A percentile compares a stretch with the other conserved stretches of the same genome.
phyloP scores from a whole-genome alignment of 2,888 invertebrate species.

The Herminia tarsipennalis region DNA sequence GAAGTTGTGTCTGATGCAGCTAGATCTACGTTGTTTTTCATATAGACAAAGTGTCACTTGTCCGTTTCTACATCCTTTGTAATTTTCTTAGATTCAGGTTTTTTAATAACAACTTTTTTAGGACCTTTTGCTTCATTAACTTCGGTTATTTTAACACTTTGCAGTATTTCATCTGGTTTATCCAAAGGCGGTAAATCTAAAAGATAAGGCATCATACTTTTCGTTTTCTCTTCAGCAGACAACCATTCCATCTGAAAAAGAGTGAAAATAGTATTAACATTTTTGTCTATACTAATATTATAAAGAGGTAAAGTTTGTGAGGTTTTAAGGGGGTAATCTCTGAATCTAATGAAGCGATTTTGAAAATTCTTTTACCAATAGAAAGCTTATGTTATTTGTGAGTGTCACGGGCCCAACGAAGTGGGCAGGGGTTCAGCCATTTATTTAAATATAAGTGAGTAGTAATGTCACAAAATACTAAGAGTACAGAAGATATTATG shows the following conservation, averaged over 20 bases:
- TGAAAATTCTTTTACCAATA: no score
- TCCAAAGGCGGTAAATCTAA: slow-evolving; percentile 72
- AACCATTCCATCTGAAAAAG: slow-evolving; percentile 78
- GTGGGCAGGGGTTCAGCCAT: no score
- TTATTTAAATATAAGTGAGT: no score
- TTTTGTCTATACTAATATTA: no score
- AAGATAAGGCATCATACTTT: slow-evolving; percentile 81
- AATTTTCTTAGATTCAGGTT: slow-evolving; percentile 22
- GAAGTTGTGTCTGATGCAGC: slow-evolving; percentile 43
- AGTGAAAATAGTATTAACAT: not conserved
- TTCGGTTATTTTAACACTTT: slow-evolving; percentile 38
- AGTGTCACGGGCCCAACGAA: no score
- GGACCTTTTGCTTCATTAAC: slow-evolving; percentile 26
- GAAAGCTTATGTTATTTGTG: no score
- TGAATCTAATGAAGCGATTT: no score
- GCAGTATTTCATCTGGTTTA: slow-evolving; percentile 23
- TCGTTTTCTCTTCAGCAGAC: slow-evolving; percentile 75
- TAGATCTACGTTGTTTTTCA: slow-evolving; percentile 34
- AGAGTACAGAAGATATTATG: no score
- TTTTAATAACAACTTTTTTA: slow-evolving; percentile 27
- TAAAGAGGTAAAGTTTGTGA: no score
- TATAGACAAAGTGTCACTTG: slow-evolving; percentile 66
- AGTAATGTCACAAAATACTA: no score
- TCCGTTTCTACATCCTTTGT: slow-evolving; percentile 59
- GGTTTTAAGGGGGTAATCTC: no score